Conservation (phyloP, 2,888 invertebrate genomes). For the Scrobipalpa atriplicella region DNA sequence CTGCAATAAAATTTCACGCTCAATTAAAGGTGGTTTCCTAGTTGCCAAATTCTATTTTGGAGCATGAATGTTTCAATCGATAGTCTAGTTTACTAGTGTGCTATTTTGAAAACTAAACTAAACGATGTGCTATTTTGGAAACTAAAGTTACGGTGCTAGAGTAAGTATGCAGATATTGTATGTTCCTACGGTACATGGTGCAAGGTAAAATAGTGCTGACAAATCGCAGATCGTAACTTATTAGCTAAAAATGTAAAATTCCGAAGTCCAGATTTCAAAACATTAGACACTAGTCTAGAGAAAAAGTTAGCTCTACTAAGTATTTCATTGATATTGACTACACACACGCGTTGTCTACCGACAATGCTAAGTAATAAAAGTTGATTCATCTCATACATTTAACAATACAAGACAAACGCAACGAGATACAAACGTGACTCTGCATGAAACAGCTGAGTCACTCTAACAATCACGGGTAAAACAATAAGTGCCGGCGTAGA, state of each 20-base stretch:
- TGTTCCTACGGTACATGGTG: no score
- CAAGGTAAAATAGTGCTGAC: no score
- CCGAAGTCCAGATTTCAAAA: no score
- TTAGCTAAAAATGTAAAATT: no score
- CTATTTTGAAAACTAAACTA: no score
- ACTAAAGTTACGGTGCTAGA: no score
- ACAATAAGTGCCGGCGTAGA: not conserved
- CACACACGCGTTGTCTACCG: not conserved
- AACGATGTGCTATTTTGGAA: no score
- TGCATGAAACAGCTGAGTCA: conserved; percentile 7
- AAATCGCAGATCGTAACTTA: no score
- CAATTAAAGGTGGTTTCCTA: not conserved
- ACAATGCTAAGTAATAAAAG: not conserved
- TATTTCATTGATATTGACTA: no score
- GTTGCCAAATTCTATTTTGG: not conserved
- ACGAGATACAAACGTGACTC: conserved; percentile 12
- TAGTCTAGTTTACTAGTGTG: not conserved
- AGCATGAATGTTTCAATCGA: not conserved
- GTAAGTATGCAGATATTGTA: no score
- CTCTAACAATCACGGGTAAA: not conserved
- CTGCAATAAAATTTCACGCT: conserved; percentile 2
- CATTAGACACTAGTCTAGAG: not conserved
- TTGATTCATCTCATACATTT: not conserved
- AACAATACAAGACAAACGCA: not conserved
- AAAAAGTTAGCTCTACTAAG: not conserved